Base-by-base conservation (phyloP, 2,888 invertebrate species). In the Syrphus vitripennis region DNA sequence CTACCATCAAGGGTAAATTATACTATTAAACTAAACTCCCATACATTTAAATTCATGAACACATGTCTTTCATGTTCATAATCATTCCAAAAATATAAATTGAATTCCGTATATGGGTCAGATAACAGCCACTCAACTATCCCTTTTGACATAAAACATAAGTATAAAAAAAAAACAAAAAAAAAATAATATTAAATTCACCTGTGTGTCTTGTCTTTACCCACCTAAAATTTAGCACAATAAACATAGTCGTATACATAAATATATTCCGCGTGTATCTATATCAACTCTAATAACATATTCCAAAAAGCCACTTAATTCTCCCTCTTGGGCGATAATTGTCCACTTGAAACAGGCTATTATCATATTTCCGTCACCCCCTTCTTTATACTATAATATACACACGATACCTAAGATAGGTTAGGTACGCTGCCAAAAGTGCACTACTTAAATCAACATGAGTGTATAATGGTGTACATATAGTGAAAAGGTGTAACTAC, bases 311-410 rank as follows among this genome's bases (percentile, higher is more conserved):
- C 26, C 37, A 26, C 55, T 70, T 26, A 74, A 40, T 14, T n/a
- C 24, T 55, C 57, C 63, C 79, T 63, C 75, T 79, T 65, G 57
- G 57, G 50, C 83, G 37, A 67, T 77, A 81, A 84, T 81, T 84
- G 80, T 72, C 80, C 80, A 84, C 80, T 80, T 53, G 59, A 81
- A 81, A 61, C 72, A 21, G 24, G 26, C 76, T 42, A 84, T 84
- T 81, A 84, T 80, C 84, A 84, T 72, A 77, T 84, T 80, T 84
- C 55, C 69, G 57, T 79, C 70, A 50, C 79, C 79, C 83, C 70
- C 59, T 70, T 57, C 24, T 61, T 61, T 16, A 37, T 29, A 74
- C 40, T 83, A 48, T 42, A 10, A 63, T 31, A 83, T 0, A 19
- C 19, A 29, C 63, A 45, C 9, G 45, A 45, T 19, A 12, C 16